Evolutionary conservation across 2,797 vertebrate genomes (phyloP).

Genomic region (Geotrypetes seraphini): DNA sequence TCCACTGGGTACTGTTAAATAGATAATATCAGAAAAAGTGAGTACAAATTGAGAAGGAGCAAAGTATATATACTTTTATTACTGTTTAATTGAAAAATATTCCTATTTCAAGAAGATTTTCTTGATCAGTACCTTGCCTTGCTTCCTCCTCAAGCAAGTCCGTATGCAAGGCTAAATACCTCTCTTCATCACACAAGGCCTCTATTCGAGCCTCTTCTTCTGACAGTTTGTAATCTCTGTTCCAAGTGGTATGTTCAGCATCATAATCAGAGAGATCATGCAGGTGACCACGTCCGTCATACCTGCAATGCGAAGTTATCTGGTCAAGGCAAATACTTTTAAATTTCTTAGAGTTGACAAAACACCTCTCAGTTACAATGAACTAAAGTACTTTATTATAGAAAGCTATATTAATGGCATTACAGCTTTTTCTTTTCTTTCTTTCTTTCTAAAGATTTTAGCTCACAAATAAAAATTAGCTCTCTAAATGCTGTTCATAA

Average conservation of each 20-base stretch:
- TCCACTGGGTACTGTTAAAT: slow-evolving; percentile 71
- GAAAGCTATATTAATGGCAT: too few relatives aligned
- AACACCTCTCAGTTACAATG: slow-evolving; percentile 51
- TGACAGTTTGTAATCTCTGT: slow-evolving; percentile 88
- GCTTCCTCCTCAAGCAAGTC: slow-evolving; percentile 98
- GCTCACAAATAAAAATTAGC: slow-evolving; percentile 42
- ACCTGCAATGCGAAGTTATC: slow-evolving; percentile 77
- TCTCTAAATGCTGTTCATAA: slow-evolving; percentile 42
- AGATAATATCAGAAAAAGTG: slow-evolving; percentile 75
- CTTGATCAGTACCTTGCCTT: slow-evolving; percentile 83
- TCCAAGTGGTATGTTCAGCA: slow-evolving; percentile 87
- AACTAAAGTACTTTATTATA: slow-evolving; percentile 21
- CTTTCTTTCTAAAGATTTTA: too few relatives aligned
- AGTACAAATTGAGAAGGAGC: slow-evolving; percentile 62
- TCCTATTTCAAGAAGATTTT: slow-evolving; percentile 50
- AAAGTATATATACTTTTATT: slow-evolving; percentile 39
- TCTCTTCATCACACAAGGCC: slow-evolving; percentile 93
- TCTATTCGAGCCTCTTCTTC: slow-evolving; percentile 96
- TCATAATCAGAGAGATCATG: slow-evolving; percentile 98
- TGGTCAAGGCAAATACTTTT: slow-evolving; percentile 56
- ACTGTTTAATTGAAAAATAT: slow-evolving; percentile 16
- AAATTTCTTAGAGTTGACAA: slow-evolving; percentile 14
- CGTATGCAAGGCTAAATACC: slow-evolving; percentile 97
- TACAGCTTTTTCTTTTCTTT: too few relatives aligned
- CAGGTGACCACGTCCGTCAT: slow-evolving; percentile 96